Evolutionary conservation across 2,113 vertebrate genomes (phyloP), one percentile per base, ranked within the genome.

Genomic region (Colossoma macropomum): DNA sequence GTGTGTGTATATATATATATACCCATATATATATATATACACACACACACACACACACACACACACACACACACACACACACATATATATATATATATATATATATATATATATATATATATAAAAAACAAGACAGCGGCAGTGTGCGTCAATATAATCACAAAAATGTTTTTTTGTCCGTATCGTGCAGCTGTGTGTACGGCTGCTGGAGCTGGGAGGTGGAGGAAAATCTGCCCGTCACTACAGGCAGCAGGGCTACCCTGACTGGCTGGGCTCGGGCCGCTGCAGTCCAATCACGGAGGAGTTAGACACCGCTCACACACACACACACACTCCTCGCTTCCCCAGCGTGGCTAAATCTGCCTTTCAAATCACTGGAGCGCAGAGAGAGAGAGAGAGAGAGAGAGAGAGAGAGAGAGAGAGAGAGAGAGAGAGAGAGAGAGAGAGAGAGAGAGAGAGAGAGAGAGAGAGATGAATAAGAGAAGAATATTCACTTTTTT

Each of bases 221-320:
- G 62, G 52, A 69, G 78, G 79, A 79, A 84, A 88, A 84, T 93
- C 92, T 93, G 91, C 92, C 91, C 83, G 86, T 92, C 90, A 91
- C 90, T 90, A 92, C 89, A 80, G 28, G 84, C 89, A 87, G 87
- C 86, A 82, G 84, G 89, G 86, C 87, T 78, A 82, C 74, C 86
- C 88, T 93, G 88, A 91, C 82, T 93, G 93, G 92, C 91, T 93
- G 90, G 66, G 63, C 75, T 25, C 34, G 32, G 84, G 79, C 87
- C 17, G 12, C 17, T 17, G 77, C 87, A 89, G 86, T 83, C 93
- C 92, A 94, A 94, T 93, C 86, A 92, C 84, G 1, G 75, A 63
- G 41, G 91, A 86, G 59, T 23, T 17, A 56, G 73, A 73, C 73
- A 6, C 30, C 41, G 34, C 69, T 62, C 38, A 16, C 32, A 45